These are phyloP conservation scores for Papilio glaucus DNA, from an alignment of 1,140 invertebrate species.

Conservation along the genomic window DNA sequence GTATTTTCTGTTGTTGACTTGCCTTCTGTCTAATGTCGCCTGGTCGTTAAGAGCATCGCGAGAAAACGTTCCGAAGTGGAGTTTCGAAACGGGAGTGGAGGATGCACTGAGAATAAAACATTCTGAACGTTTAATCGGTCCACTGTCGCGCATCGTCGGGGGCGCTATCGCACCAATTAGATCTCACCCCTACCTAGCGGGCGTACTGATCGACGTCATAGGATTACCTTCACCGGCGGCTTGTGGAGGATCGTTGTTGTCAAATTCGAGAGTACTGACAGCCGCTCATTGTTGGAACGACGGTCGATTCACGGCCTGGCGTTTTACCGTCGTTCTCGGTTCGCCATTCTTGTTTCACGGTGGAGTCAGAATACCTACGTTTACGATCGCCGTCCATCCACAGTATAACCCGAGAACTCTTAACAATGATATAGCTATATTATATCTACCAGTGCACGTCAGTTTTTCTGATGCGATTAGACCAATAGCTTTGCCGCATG, in stretches of 20 bases:
- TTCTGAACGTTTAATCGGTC: slow-evolving; percentile 40
- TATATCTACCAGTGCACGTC: slow-evolving; percentile 51
- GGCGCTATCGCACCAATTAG: slow-evolving; percentile 53
- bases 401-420: slow-evolving; percentile 53
- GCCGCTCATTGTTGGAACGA: slow-evolving; percentile 71
- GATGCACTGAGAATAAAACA: slow-evolving; percentile 53
- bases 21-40: slow-evolving; percentile 35
- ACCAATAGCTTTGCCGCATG: slow-evolving; percentile 51
- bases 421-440: slow-evolving; percentile 66
- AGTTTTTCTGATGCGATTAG: slow-evolving; percentile 46
- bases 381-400: slow-evolving; percentile 51
- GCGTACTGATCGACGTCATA: slow-evolving; percentile 59
- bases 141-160: slow-evolving; percentile 54
- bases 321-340: slow-evolving; percentile 60
- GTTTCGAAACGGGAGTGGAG: slow-evolving; percentile 54
- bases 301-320: slow-evolving; percentile 56
- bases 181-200: slow-evolving; percentile 62
- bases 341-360: slow-evolving; percentile 60
- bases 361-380: slow-evolving; percentile 51
- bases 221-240: slow-evolving; percentile 50
- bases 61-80: slow-evolving; percentile 50
- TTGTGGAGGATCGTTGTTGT: slow-evolving; percentile 62
- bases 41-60: slow-evolving; percentile 9
- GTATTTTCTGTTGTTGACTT: slow-evolving; percentile 37
- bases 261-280: slow-evolving; percentile 55